phyloP scores from a whole-genome alignment of 1,140 invertebrate species.

The Zaprionus kolodkinae region DNA sequence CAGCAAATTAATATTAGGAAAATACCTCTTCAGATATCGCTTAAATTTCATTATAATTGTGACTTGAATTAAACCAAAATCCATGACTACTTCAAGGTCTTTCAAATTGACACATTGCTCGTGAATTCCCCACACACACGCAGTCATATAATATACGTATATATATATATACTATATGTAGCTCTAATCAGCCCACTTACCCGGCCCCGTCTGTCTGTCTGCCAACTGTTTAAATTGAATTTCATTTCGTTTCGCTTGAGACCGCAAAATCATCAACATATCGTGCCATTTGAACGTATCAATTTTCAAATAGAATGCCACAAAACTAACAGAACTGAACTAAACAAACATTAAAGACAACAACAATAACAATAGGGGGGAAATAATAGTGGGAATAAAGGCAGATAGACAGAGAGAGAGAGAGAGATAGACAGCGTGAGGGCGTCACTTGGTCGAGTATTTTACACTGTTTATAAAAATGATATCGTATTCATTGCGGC shows the following conservation, averaged over 20 bases:
- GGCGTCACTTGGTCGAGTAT: conserved; percentile 31
- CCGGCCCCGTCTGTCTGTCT: conserved; percentile 4
- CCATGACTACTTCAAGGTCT: neutral
- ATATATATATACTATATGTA: neutral
- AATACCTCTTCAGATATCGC: neutral
- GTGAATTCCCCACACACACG: neutral
- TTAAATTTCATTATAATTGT: too few species aligned
- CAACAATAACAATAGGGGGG: neutral
- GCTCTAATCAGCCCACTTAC: conserved; percentile 4
- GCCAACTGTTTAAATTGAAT: neutral
- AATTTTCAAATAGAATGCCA: conserved; percentile 37
- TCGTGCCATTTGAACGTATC: conserved; percentile 26
- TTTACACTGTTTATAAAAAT: conserved; percentile 17
- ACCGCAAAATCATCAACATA: conserved; percentile 13
- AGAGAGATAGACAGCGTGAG: conserved; percentile 1
- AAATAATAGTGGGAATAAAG: conserved; percentile 1
- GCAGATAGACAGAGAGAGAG: neutral
- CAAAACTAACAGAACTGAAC: neutral
- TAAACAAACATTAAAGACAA: conserved; percentile 21
- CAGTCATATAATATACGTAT: neutral
- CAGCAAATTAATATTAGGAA: too few species aligned
- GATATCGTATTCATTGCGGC: conserved; percentile 45
- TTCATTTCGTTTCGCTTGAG: neutral
- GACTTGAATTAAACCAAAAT: neutral
- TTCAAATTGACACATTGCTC: neutral